phyloP scores from a whole-genome alignment of 2,113 vertebrate species.

The Delphinapterus leucas region DNA sequence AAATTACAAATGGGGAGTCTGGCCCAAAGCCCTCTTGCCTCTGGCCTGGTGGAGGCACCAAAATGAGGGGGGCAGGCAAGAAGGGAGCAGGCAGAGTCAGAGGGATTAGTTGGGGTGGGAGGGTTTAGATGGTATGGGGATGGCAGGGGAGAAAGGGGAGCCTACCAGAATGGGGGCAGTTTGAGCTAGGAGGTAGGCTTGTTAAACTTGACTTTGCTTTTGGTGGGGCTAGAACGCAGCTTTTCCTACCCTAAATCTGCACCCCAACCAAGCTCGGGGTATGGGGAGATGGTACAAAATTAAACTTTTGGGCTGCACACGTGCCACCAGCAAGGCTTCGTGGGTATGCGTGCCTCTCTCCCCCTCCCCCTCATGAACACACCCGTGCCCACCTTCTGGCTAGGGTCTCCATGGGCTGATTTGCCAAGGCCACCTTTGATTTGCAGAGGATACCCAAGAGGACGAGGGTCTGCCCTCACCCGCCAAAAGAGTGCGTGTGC shows the following conservation, averaged over 20 bases:
- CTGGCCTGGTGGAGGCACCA: conserved; percentile 21
- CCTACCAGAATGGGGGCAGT: conserved; percentile 38
- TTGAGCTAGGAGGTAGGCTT: conserved; percentile 62
- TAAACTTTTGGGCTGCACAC: background rate
- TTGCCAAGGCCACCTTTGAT: conserved; percentile 45
- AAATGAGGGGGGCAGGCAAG: background rate
- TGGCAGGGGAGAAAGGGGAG: conserved; percentile 49
- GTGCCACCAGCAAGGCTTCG: background rate
- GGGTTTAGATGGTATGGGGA: background rate
- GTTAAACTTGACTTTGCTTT: conserved; percentile 84
- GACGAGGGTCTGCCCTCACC: conserved; percentile 17
- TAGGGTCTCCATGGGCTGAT: conserved; percentile 28
- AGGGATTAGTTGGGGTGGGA: background rate
- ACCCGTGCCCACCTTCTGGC: background rate
- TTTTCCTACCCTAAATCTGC: background rate
- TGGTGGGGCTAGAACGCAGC: background rate
- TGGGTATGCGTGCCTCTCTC: background rate
- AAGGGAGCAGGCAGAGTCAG: background rate
- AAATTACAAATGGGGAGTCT: conserved; percentile 44
- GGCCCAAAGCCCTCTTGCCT: conserved; percentile 15
- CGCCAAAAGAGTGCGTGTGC: background rate
- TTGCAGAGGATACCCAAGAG: conserved; percentile 28
- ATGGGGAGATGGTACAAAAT: background rate
- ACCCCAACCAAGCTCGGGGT: background rate
- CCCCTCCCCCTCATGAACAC: background rate